These are phyloP conservation scores for Gadus chalcogrammus DNA, from an alignment of 2,113 vertebrate genomes.

Conservation along the genomic window DNA sequence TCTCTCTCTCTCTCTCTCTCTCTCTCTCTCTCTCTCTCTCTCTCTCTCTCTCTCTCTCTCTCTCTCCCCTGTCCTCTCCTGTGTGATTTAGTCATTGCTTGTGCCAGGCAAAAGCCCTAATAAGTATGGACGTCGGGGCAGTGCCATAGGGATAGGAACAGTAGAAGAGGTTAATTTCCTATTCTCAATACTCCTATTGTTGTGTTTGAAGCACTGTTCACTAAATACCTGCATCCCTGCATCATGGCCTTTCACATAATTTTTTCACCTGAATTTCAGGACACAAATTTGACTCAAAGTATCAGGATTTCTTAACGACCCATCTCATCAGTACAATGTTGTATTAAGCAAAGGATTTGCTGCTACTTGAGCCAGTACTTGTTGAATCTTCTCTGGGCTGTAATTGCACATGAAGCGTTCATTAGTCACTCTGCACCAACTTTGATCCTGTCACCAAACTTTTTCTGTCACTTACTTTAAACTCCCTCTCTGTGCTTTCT, in stretches of 20 bases:
- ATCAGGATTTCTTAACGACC: neutral
- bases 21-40: slow-evolving; percentile 23
- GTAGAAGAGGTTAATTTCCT: slow-evolving; percentile 94
- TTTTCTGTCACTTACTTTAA: neutral
- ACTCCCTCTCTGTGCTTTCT: slow-evolving; percentile 21
- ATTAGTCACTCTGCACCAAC: slow-evolving; percentile 1
- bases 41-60: slow-evolving; percentile 8
- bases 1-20: slow-evolving; percentile 14
- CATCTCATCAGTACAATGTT: neutral
- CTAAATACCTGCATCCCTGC: slow-evolving; percentile 38
- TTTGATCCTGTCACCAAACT: neutral
- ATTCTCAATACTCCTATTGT: slow-evolving; percentile 61
- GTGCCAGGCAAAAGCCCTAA: slow-evolving; percentile 93
- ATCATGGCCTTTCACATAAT: slow-evolving; percentile 17
- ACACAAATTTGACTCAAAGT: neutral
- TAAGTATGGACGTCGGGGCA: slow-evolving; percentile 97
- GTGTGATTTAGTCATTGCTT: slow-evolving; percentile 89
- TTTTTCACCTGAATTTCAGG: slow-evolving; percentile 12
- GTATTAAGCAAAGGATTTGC: neutral
- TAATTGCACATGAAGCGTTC: neutral
- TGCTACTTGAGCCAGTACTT: neutral
- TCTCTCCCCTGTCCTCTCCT: slow-evolving; percentile 26
- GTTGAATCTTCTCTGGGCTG: neutral
- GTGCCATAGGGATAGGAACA: slow-evolving; percentile 99
- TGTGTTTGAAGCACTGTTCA: slow-evolving; percentile 12